Percentiles rank a stretch among this genome's conserved stretches.
Conservation (phyloP, 2,113 vertebrate genomes). For the Callionymus lyra region DNA sequence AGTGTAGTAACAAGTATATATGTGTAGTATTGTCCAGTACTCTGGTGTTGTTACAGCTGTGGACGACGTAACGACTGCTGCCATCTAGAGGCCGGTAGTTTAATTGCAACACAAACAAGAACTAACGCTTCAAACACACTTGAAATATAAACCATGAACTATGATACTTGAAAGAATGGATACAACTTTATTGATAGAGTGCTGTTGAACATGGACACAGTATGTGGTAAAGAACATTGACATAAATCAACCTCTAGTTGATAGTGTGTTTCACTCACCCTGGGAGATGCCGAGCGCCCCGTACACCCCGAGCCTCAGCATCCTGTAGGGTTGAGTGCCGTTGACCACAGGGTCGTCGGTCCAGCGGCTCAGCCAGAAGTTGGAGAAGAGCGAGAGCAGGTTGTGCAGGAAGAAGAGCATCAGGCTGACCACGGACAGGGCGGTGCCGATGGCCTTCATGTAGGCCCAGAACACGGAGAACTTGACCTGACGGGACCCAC, state of each 20-base stretch:
- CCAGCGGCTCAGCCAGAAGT: conserved; percentile 97
- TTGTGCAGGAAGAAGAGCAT: conserved; percentile 82
- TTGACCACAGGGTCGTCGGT: conserved; percentile 87
- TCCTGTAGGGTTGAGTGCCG: conserved; percentile 77
- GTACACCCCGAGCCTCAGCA: conserved; percentile 80
- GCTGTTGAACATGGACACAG: neutral
- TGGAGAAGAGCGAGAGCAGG: conserved; percentile 75
- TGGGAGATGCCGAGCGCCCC: conserved; percentile 80
- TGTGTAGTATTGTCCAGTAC: no score
- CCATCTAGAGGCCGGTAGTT: no score
- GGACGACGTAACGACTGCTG: no score
- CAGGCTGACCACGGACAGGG: conserved; percentile 74
- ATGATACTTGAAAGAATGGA: no score
- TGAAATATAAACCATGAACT: no score
- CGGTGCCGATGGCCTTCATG: conserved; percentile 83
- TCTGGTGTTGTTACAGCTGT: no score
- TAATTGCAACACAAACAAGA: no score
- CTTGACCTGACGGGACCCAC: conserved; percentile 72
- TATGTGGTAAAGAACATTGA: neutral
- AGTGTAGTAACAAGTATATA: no score
- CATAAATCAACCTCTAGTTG: neutral
- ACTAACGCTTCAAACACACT: no score
- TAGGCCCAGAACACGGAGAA: conserved; percentile 86
- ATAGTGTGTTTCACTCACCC: conserved; percentile 66
- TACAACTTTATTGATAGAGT: neutral